A percentile compares a stretch with the other conserved stretches of the same genome.
Conservation (phyloP, 2,113 vertebrate species). For the Melanerpes formicivorus region DNA sequence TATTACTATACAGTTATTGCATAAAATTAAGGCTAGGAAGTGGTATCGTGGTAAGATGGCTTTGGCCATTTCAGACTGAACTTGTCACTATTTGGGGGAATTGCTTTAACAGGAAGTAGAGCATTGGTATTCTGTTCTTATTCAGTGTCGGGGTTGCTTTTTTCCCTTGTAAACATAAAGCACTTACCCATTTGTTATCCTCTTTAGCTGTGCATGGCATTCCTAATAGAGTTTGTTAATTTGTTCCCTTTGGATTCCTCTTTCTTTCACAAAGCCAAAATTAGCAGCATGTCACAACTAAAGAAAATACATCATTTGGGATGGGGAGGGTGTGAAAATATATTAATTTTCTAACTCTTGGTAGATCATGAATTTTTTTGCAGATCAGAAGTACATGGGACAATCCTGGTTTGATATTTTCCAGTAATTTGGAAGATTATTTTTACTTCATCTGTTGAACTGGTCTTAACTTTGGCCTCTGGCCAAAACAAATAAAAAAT, state of each 20-base stretch:
- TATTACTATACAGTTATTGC: not conserved
- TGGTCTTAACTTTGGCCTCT: constrained; percentile 35
- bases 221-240: constrained; percentile 9
- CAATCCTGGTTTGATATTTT: not conserved
- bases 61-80: not conserved
- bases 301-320: constrained; percentile 24
- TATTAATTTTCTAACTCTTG: constrained; percentile 22
- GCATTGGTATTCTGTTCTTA: not conserved
- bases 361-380: not conserved
- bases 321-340: not conserved
- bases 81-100: not conserved
- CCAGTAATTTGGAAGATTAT: constrained; percentile 47
- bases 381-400: not conserved
- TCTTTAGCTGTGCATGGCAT: not conserved
- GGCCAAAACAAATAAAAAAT: not conserved
- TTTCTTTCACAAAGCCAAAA: constrained; percentile 14
- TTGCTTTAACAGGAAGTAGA: not conserved
- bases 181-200: not conserved
- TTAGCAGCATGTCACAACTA: constrained; percentile 27
- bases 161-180: constrained; percentile 16
- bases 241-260: constrained; percentile 4
- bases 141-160: not conserved
- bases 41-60: not conserved
- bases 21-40: not conserved
- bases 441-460: constrained; percentile 53